Evolutionary conservation across 2,113 vertebrate genomes (phyloP).

Genomic region (Crocuta crocuta): DNA sequence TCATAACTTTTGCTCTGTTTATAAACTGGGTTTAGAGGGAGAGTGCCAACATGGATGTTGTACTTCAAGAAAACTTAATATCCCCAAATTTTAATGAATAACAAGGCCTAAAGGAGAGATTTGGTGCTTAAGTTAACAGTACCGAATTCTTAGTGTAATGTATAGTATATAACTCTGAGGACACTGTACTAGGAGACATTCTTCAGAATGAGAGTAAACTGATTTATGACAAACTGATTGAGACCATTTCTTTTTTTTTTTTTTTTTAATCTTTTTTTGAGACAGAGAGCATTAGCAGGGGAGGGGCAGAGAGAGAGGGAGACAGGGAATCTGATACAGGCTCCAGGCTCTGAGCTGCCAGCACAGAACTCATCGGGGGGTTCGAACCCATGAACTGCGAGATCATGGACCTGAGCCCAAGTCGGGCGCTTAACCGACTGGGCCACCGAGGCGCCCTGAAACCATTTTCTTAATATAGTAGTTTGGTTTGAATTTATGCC

Average conservation of each 20-base stretch:
- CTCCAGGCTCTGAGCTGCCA: too few species aligned
- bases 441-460: too few species aligned
- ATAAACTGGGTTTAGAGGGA: background rate
- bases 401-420: too few species aligned
- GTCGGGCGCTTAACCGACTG: too few species aligned
- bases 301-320: too few species aligned
- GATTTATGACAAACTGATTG: background rate
- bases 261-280: too few species aligned
- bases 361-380: too few species aligned
- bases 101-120: background rate
- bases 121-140: background rate
- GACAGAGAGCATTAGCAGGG: too few species aligned
- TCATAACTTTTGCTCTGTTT: background rate
- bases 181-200: background rate
- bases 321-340: too few species aligned
- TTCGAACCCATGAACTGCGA: too few species aligned
- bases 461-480: background rate
- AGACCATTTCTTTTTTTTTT: background rate
- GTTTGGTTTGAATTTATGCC: conserved; percentile 5
- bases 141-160: background rate
- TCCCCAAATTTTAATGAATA: background rate
- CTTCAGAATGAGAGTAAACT: background rate
- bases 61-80: background rate
- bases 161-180: background rate
- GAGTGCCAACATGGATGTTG: background rate